Percentiles rank a stretch among this genome's conserved stretches.
These are phyloP conservation scores for Gasteruption jaculator DNA, from an alignment of 2,888 invertebrate species.

Conservation along the genomic window DNA sequence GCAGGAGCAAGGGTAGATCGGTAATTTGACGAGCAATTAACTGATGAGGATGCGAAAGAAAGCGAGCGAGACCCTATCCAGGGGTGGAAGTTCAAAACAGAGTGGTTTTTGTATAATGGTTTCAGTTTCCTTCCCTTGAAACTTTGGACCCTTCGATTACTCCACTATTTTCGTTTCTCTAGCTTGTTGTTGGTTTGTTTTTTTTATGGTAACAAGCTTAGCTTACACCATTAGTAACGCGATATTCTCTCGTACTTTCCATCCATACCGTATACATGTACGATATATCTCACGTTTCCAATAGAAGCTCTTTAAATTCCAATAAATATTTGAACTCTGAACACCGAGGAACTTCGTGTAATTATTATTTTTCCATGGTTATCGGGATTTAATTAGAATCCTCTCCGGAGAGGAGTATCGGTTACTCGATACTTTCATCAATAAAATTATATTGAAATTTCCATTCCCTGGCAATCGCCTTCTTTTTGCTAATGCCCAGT, in stretches of 20 bases:
- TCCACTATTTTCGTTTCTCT: conserved; percentile 35
- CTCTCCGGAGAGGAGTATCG: no score
- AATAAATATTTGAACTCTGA: no score
- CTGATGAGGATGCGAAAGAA: conserved; percentile 21
- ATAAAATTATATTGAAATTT: no score
- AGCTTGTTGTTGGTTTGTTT: no score
- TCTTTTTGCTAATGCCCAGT: no score
- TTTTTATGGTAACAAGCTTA: conserved; percentile 40
- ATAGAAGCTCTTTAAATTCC: no score
- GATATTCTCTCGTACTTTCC: conserved; percentile 35
- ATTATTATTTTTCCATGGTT: no score
- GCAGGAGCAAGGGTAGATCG: conserved; percentile 25
- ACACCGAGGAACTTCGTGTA: no score
- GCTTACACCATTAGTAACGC: conserved; percentile 46
- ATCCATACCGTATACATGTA: conserved; percentile 3
- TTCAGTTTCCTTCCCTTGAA: no score
- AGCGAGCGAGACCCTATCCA: conserved; percentile 28
- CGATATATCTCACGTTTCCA: conserved; percentile 5
- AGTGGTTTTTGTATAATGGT: conserved; percentile 33
- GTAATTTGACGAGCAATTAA: conserved; percentile 40
- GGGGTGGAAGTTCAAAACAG: conserved; percentile 26
- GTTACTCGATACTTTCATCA: no score
- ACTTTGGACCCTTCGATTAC: conserved; percentile 45
- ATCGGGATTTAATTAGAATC: no score
- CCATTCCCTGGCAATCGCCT: no score